These are phyloP conservation scores for Tringa solitaria DNA, from an alignment of 2,113 vertebrate genomes.

Conservation along the genomic window DNA sequence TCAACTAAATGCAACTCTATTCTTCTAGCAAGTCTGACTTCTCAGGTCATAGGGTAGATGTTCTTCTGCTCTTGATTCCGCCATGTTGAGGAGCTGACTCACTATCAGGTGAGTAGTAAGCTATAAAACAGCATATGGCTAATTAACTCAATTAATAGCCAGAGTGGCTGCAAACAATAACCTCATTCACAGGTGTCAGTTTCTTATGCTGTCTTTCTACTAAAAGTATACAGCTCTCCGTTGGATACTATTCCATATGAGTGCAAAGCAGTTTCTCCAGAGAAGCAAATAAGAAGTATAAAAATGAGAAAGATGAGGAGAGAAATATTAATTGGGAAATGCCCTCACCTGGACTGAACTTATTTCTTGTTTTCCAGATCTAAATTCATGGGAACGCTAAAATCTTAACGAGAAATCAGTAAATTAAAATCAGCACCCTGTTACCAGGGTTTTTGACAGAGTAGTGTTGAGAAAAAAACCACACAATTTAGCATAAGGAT, in stretches of 20 bases:
- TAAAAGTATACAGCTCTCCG: not conserved
- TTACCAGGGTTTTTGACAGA: not conserved
- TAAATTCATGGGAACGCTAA: not conserved
- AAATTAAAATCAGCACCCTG: not conserved
- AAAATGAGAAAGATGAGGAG: not conserved
- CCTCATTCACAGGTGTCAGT: not conserved
- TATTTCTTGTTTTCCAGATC: not conserved
- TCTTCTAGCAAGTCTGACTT: not conserved
- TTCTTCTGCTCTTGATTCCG: not conserved
- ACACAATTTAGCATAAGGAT: not conserved
- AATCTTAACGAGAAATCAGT: not conserved
- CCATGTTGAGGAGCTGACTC: not conserved
- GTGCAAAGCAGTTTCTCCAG: not conserved
- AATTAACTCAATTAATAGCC: not conserved
- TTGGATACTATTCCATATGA: not conserved
- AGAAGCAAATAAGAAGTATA: not conserved
- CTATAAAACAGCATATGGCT: not conserved
- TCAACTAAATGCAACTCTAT: not conserved
- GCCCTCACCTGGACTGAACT: not conserved
- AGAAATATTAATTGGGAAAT: not conserved
- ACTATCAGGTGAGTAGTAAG: not conserved
- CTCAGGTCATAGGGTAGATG: not conserved
- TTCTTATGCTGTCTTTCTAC: not conserved
- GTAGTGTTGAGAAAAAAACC: fast-evolving
- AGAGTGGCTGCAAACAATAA: not conserved